Evolutionary conservation across 2,888 invertebrate species (phyloP), one percentile per base, ranked within the genome.

Genomic region (Tachina grossa): DNA sequence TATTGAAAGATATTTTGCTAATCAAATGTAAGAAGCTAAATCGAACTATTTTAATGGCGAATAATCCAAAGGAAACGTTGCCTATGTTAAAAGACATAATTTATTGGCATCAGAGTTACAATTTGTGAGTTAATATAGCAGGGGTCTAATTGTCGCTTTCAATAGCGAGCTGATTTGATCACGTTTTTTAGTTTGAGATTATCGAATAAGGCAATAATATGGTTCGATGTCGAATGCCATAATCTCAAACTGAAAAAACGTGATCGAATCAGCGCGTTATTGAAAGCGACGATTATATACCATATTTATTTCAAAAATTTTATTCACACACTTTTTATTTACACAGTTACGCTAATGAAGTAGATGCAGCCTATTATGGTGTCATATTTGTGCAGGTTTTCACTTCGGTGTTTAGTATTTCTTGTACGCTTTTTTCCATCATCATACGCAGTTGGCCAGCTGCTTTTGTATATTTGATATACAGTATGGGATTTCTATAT

Each of bases 51-150:
- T 41, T 71, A 8, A 14, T n/a, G 0, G 19, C 57, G 4, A 59
- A 85, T 11, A 49, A 84, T 10, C 10, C 22, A 1, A 66, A 84
- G 1, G 45, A 81, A 3, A 82, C 74, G 3, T 51, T 66, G 71
- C 13, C 75, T 0, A 0, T 76, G 10, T 59, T 90, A 3, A 65
- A 71, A 13, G 89, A 90, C 9, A 57, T 90, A 2, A n/a, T 90
- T 0, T 55, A 63, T 6, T 90, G 89, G 88, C 90, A 90, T 72
- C 91, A 91, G 72, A 77, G 87, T 9, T 91, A 90, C 45, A 72
- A 49, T 39, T n/a, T 1, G 72, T 61, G 16, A 47, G 47, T 72
- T 1, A 43, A 10, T 53, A 6, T 0, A 6, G 1, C 2, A 31
- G 31, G 1, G 22, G 22, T 22, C 1, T 22, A 22, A 22, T 22